Evolutionary conservation across 2,797 vertebrate genomes (phyloP).

Genomic region (Petrocephalus sullivani): DNA sequence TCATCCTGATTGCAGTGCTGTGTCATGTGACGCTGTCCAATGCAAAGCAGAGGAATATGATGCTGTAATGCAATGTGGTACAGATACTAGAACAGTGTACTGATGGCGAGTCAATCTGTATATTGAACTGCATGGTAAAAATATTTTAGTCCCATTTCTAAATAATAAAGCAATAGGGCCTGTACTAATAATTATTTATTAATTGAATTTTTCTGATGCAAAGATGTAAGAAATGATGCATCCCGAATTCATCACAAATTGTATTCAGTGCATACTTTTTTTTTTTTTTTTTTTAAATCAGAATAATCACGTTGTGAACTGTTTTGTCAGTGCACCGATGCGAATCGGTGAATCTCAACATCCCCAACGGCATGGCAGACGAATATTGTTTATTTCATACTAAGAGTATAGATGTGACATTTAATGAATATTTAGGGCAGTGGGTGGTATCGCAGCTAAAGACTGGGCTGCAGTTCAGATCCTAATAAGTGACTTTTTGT

Average conservation of each 20-base stretch:
- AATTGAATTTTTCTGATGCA: background rate
- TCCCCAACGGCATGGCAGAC: background rate
- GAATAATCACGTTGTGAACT: background rate
- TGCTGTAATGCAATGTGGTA: background rate
- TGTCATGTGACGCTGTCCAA: background rate
- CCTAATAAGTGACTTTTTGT: background rate
- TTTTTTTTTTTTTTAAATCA: background rate
- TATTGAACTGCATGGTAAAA: background rate
- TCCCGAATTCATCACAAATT: background rate
- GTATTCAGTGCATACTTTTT: background rate
- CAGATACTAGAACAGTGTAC: background rate
- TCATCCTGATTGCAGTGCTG: background rate
- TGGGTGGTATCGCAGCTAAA: background rate
- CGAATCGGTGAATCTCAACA: background rate
- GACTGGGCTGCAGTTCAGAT: background rate
- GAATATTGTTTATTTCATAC: background rate
- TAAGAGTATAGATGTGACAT: background rate
- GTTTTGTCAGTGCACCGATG: background rate
- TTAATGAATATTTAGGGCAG: conserved; percentile 8
- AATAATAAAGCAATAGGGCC: background rate
- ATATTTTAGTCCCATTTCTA: background rate
- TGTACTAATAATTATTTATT: background rate
- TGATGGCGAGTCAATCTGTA: background rate
- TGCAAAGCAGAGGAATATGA: background rate
- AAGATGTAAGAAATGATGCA: background rate